phyloP scores from a whole-genome alignment of 2,888 invertebrate species.

The Nomada flava region DNA sequence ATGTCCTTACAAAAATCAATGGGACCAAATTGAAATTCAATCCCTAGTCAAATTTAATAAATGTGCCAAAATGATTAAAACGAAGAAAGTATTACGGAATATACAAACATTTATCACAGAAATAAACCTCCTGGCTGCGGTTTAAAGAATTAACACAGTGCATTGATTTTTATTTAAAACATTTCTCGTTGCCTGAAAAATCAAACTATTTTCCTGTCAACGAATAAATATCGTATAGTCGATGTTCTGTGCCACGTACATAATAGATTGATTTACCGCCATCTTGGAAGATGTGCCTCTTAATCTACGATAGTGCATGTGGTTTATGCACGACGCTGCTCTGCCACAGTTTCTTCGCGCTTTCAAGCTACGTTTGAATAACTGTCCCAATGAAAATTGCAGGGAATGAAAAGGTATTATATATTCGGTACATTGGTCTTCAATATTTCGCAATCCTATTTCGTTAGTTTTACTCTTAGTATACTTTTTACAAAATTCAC shows the following conservation, averaged over 20 bases:
- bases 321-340: constrained; percentile 29
- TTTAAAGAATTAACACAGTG: no score
- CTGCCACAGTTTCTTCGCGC: constrained; percentile 17
- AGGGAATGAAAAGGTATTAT: constrained; percentile 3
- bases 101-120: no score
- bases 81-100: no score
- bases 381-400: constrained; percentile 16
- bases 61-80: no score
- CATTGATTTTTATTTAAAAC: neutral
- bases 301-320: constrained; percentile 38
- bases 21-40: no score
- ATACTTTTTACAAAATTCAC: neutral
- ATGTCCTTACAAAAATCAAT: no score
- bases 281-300: constrained; percentile 18
- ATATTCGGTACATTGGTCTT: neutral
- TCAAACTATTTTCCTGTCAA: neutral
- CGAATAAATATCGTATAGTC: neutral
- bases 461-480: neutral
- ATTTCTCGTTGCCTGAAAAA: neutral
- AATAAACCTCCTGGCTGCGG: no score
- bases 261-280: constrained; percentile 18
- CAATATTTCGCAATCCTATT: no score
- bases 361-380: neutral
- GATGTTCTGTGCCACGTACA: neutral
- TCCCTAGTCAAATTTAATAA: no score